Evolutionary conservation across 2,113 vertebrate species (phyloP).

Genomic region (Pelvicachromis taeniatus): DNA sequence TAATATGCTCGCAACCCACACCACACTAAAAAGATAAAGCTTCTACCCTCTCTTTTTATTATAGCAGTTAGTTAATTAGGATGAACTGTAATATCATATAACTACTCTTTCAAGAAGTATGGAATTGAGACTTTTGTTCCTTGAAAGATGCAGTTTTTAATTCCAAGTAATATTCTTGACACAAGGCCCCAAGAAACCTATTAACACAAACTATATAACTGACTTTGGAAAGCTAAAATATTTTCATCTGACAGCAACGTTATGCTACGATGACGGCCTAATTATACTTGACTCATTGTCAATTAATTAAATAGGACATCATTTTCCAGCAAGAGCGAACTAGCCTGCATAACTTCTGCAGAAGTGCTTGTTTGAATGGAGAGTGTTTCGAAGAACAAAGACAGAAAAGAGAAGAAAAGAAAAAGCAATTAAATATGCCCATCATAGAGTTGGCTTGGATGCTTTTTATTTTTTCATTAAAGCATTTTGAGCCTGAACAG

Average conservation of each 20-base stretch:
- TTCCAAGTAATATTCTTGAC: slow-evolving; percentile 13
- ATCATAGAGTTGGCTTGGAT: not conserved
- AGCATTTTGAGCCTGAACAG: not conserved
- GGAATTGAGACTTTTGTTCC: slow-evolving; percentile 5
- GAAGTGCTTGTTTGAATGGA: not conserved
- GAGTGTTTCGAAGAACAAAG: not conserved
- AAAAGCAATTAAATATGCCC: not conserved
- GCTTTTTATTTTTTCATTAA: not conserved
- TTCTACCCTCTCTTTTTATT: slow-evolving; percentile 14
- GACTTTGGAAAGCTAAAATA: slow-evolving; percentile 24
- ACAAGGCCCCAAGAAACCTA: slow-evolving; percentile 21
- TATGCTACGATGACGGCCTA: slow-evolving; percentile 31
- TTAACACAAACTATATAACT: slow-evolving; percentile 26
- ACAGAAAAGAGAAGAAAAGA: not conserved
- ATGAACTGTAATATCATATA: slow-evolving; percentile 1
- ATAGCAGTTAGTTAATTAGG: slow-evolving; percentile 28
- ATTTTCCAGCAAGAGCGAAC: not conserved
- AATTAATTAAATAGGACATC: slow-evolving; percentile 32
- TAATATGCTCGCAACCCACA: slow-evolving; percentile 5
- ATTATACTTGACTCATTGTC: slow-evolving; percentile 37
- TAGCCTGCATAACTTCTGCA: not conserved
- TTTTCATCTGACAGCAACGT: slow-evolving; percentile 20
- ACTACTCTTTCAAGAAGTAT: not conserved
- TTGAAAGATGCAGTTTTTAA: slow-evolving; percentile 22
- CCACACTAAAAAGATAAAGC: not conserved